phyloP scores from a whole-genome alignment of 2,888 invertebrate species.

The Stenichneumon culpator region DNA sequence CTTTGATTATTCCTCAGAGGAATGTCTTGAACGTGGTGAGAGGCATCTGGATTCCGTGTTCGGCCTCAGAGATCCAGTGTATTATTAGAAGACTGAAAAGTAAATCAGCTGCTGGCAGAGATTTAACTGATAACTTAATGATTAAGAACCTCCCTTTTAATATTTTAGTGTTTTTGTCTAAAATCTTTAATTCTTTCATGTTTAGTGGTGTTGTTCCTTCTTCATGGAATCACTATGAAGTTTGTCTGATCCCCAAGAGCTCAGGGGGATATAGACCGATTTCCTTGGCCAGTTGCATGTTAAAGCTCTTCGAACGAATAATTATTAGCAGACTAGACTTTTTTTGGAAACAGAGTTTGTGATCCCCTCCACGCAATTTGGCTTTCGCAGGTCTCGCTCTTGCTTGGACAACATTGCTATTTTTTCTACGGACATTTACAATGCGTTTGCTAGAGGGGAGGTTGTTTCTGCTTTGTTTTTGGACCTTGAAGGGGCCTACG shows the following conservation, averaged over 20 bases:
- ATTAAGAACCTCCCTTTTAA: too few relatives aligned
- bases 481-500: constrained; percentile 60
- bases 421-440: constrained; percentile 41
- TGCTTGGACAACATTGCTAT: constrained; percentile 43
- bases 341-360: not conserved
- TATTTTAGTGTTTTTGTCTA: too few relatives aligned
- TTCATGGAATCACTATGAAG: too few relatives aligned
- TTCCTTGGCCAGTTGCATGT: too few relatives aligned
- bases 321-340: not conserved
- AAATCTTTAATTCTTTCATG: too few relatives aligned
- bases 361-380: too few relatives aligned
- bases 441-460: constrained; percentile 33
- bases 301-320: too few relatives aligned
- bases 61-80: constrained; percentile 6
- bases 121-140: constrained; percentile 28
- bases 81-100: not conserved
- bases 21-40: not conserved
- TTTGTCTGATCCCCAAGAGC: not conserved
- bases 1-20: not conserved
- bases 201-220: too few relatives aligned
- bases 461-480: constrained; percentile 29
- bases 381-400: constrained; percentile 37
- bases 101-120: not conserved
- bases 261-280: not conserved
- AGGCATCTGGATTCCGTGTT: constrained; percentile 33